Percentiles rank a stretch among this genome's conserved stretches.
Evolutionary conservation across 2,888 invertebrate genomes (phyloP).

Genomic region (Lithophane socia): DNA sequence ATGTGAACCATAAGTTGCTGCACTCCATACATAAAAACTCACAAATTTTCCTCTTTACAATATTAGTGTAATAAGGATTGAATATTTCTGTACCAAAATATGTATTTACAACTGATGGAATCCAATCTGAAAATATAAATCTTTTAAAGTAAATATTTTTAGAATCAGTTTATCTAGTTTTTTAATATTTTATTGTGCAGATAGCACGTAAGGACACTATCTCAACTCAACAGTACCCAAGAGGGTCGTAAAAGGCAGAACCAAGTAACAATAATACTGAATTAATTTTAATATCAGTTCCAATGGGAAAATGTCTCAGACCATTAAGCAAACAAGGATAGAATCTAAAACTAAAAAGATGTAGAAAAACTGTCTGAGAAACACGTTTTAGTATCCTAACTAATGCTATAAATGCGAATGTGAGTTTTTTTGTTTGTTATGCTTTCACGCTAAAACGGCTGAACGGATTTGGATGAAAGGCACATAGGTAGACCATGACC

Average conservation of each 20-base stretch:
- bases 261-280: not conserved
- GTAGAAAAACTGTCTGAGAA: not conserved
- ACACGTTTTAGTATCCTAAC: not conserved
- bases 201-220: not conserved
- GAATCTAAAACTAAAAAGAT: not conserved
- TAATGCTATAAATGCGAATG: no score
- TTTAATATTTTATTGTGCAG: not conserved
- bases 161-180: not conserved
- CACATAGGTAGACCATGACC: no score
- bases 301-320: not conserved
- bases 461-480: no score
- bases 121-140: not conserved
- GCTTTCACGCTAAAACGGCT: no score
- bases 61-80: no score
- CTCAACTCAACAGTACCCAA: slow-evolving; percentile 7
- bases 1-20: no score
- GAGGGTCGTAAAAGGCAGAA: not conserved
- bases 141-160: not conserved
- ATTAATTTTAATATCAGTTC: not conserved
- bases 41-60: no score
- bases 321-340: not conserved
- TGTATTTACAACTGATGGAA: not conserved
- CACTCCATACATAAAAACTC: no score
- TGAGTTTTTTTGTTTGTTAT: no score
- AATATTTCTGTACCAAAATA: no score